Evolutionary conservation across 2,113 vertebrate species (phyloP).

Genomic region (Crotalus helleri): DNA sequence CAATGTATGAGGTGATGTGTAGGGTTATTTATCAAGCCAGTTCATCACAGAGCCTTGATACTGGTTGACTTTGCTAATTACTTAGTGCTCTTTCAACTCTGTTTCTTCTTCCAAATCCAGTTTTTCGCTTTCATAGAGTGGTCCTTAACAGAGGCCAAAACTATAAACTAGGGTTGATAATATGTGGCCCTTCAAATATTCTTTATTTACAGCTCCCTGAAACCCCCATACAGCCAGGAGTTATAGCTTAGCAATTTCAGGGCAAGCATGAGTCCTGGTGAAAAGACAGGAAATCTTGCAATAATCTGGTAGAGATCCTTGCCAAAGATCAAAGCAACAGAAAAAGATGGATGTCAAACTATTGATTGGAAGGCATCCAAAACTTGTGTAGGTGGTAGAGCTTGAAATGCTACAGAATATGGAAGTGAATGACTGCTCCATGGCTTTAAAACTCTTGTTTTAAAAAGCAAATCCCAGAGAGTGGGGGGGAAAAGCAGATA

Average conservation of each 20-base stretch:
- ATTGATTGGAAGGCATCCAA: background rate
- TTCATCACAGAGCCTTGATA: background rate
- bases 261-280: background rate
- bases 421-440: background rate
- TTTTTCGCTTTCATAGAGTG: background rate
- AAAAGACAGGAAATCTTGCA: background rate
- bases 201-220: background rate
- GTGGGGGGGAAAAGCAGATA: background rate
- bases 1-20: background rate
- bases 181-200: background rate
- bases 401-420: background rate
- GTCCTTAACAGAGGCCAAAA: background rate
- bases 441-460: background rate
- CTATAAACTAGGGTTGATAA: background rate
- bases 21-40: background rate
- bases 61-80: background rate
- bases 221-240: background rate
- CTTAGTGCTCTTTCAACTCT: background rate
- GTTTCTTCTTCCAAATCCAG: background rate
- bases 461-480: background rate
- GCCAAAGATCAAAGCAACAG: background rate
- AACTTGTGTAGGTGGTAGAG: background rate
- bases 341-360: background rate
- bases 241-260: background rate
- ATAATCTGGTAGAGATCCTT: background rate